Base-by-base conservation (phyloP, 2,888 invertebrate species). In the Drosophila tanythrix region DNA sequence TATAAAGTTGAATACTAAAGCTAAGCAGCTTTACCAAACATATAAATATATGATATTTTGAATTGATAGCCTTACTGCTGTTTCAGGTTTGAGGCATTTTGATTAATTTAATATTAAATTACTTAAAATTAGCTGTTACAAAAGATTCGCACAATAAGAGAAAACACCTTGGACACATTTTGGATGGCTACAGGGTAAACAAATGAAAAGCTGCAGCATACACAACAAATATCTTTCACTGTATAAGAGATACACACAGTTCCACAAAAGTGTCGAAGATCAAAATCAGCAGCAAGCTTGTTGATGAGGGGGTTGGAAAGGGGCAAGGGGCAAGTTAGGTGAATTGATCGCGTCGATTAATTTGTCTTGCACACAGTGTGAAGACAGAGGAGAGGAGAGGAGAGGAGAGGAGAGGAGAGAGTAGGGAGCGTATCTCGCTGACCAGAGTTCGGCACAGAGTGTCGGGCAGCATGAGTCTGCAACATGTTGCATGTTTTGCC, bases 341-440 rank as follows among this genome's bases (percentile, higher is more conserved):
- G 70, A 90, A 91, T 92, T 89, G 91, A 92, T 90, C 91, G 90
- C 83, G 77, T 86, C 91, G 92, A 91, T 92, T 91, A 92, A 92
- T 91, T 92, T 91, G 92, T 91, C 91, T 91, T 91, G 83, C 76
- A 31, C 27, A 52, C 68, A 53, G 29, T 35, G 33, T n/a, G 13
- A 18, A 31, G 35, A 31, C 6, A 13, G 50, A 21, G 27, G 27
- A 50, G 66, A n/a, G 1, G 21, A 2, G 27, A 1, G 5, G 3
- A 15, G 31, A 21, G n/a, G 13, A 46, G 46, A 13, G 21, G 29
- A 18, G 27, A 13, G 33, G 31, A 21, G 35, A 35, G 25, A 25
- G 65, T 25, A 25, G 46, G 7, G 18, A 27, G 33, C 15, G 8
- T 46, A 15, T 7, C 46, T 21, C 46, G 46, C 46, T 46, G 46